phyloP scores from a whole-genome alignment of 1,140 invertebrate genomes.

The Phymorhynchus buccinoides region DNA sequence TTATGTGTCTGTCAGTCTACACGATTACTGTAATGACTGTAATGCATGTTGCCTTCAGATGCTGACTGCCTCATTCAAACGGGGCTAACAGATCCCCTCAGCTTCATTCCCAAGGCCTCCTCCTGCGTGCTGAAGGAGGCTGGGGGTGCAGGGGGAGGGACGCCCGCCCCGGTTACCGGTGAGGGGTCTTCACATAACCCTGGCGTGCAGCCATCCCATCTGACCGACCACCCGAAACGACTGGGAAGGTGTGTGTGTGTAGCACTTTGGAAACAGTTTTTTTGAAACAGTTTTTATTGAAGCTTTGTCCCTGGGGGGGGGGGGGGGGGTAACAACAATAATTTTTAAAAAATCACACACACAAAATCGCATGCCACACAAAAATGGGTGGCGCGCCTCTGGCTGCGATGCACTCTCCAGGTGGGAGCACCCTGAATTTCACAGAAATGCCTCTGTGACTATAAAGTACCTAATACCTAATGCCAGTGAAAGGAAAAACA shows the following conservation, averaged over 20 bases:
- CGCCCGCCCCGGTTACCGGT: neutral
- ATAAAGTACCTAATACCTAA: too few species aligned
- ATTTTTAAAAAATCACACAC: too few species aligned
- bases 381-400: too few species aligned
- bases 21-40: neutral
- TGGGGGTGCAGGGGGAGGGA: neutral
- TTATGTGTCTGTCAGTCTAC: too few species aligned
- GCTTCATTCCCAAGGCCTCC: neutral
- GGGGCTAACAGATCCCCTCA: constrained; percentile 22
- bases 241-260: neutral
- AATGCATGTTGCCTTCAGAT: constrained; percentile 23
- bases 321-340: too few species aligned
- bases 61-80: constrained; percentile 22
- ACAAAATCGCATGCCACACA: too few species aligned
- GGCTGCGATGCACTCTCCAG: too few species aligned
- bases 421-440: too few species aligned
- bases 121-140: neutral
- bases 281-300: too few species aligned
- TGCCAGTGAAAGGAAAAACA: too few species aligned
- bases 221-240: neutral
- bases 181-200: neutral
- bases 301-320: too few species aligned
- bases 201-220: neutral
- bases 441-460: too few species aligned
- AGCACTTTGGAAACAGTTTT: neutral